Evolutionary conservation across 2,888 invertebrate species (phyloP).

Genomic region (Elegia similella): DNA sequence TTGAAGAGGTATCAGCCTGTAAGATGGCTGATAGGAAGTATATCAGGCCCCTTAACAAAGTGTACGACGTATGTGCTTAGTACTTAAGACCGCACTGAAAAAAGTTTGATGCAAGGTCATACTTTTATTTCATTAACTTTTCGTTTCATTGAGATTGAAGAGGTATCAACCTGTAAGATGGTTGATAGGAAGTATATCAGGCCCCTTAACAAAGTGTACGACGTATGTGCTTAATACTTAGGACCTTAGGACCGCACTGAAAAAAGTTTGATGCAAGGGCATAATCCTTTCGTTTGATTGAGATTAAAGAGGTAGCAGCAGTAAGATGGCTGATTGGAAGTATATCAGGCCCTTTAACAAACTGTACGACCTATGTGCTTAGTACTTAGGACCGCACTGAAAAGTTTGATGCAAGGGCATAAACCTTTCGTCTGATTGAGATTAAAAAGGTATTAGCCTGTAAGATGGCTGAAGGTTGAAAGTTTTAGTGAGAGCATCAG

Average conservation of each 20-base stretch:
- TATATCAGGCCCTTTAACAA: background rate
- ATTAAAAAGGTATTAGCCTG: slow-evolving; percentile 59
- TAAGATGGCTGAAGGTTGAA: slow-evolving; percentile 50
- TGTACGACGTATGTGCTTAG: background rate
- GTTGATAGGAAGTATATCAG: slow-evolving; percentile 30
- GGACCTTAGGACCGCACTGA: no score
- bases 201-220: background rate
- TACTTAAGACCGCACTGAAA: no score
- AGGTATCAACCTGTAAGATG: slow-evolving; percentile 57
- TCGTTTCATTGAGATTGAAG: slow-evolving; percentile 40
- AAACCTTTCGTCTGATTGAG: slow-evolving; percentile 23
- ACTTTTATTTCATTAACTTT: no score
- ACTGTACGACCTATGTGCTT: background rate
- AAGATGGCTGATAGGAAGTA: slow-evolving; percentile 41
- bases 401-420: no score
- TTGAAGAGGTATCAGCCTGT: slow-evolving; percentile 57
- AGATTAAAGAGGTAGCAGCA: slow-evolving; percentile 58
- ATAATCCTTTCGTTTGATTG: no score
- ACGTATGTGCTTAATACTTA: no score
- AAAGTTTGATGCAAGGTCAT: no score
- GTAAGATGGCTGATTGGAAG: slow-evolving; percentile 44
- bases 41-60: background rate
- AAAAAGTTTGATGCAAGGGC: no score
- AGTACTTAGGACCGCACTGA: no score
- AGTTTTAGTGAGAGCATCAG: slow-evolving; percentile 20